Percentiles rank a stretch among this genome's conserved stretches.
phyloP scores from a whole-genome alignment of 2,797 vertebrate genomes.

The Sebastes oblongus region DNA sequence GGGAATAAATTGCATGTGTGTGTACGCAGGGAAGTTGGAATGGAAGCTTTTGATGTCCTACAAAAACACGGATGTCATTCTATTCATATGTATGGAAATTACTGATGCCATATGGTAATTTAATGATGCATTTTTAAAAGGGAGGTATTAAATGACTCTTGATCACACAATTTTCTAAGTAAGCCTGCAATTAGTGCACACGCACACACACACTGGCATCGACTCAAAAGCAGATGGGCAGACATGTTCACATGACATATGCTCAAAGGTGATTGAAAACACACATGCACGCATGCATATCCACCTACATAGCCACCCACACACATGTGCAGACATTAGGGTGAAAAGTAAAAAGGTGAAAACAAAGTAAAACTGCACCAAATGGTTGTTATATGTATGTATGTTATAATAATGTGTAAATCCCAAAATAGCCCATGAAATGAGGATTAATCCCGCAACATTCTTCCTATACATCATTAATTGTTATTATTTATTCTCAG shows the following conservation, averaged over 20 bases:
- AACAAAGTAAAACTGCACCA: neutral
- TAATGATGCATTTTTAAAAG: constrained; percentile 66
- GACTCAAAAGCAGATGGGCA: constrained; percentile 11
- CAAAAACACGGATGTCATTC: constrained; percentile 56
- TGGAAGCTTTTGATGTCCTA: constrained; percentile 67
- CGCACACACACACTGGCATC: neutral
- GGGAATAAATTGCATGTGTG: constrained; percentile 57
- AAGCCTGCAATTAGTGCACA: constrained; percentile 34
- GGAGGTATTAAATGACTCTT: constrained; percentile 57
- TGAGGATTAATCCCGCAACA: too few species aligned
- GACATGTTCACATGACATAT: constrained; percentile 6
- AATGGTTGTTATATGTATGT: neutral
- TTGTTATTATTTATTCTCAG: too few species aligned
- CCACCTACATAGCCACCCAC: neutral
- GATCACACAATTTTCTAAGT: constrained; percentile 50
- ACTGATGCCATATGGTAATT: constrained; percentile 64
- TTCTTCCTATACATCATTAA: too few species aligned
- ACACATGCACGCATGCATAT: neutral
- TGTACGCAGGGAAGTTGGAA: constrained; percentile 35
- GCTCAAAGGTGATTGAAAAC: constrained; percentile 24
- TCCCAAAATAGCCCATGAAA: too few species aligned
- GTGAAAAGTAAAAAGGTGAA: neutral
- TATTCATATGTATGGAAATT: constrained; percentile 63
- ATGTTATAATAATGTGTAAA: too few species aligned
- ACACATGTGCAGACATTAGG: neutral